These are phyloP conservation scores for Poecilus cupreus DNA, from an alignment of 2,888 invertebrate genomes.

Conservation along the genomic window DNA sequence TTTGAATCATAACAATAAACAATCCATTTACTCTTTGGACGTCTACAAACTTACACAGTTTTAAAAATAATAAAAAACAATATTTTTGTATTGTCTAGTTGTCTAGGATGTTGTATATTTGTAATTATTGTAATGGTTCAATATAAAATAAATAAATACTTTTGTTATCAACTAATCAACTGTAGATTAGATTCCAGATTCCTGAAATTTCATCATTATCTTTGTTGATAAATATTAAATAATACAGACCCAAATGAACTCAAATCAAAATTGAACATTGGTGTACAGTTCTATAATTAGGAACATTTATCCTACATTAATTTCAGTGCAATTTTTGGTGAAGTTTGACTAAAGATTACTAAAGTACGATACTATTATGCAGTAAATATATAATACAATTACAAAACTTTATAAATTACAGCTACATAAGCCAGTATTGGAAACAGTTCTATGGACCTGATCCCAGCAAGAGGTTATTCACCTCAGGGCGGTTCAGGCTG, in stretches of 20 bases:
- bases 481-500: background rate
- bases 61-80: background rate
- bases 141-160: too few species aligned
- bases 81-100: background rate
- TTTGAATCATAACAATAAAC: slow-evolving; percentile 33
- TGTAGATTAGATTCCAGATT: background rate
- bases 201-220: background rate
- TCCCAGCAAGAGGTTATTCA: background rate
- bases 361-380: too few species aligned
- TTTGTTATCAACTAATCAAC: background rate
- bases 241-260: too few species aligned
- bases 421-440: slow-evolving; percentile 14
- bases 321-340: too few species aligned
- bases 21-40: slow-evolving; percentile 21
- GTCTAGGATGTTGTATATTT: background rate
- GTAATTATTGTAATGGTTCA: background rate
- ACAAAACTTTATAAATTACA: too few species aligned
- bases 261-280: too few species aligned
- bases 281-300: too few species aligned
- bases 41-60: background rate
- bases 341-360: too few species aligned
- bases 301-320: too few species aligned
- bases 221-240: background rate
- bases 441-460: slow-evolving; percentile 3
- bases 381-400: too few species aligned